phyloP scores from a whole-genome alignment of 2,113 vertebrate genomes.

The Heptranchias perlo region DNA sequence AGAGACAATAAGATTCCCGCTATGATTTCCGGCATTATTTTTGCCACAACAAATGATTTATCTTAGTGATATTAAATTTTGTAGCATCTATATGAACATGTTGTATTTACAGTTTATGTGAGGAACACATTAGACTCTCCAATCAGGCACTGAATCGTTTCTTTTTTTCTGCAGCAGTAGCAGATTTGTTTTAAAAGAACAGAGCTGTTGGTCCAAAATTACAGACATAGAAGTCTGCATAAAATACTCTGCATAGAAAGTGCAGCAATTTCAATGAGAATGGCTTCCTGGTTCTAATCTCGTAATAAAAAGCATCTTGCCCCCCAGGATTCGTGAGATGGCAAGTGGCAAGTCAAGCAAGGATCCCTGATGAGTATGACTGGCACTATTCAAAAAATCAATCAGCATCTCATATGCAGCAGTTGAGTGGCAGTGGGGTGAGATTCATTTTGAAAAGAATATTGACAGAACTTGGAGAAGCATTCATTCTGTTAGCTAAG shows the following conservation, averaged over 20 bases:
- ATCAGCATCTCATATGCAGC: constrained; percentile 40
- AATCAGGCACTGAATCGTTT: background rate
- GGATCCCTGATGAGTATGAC: constrained; percentile 41
- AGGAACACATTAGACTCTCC: background rate
- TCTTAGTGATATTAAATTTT: too few species aligned
- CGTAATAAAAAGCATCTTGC: constrained; percentile 40
- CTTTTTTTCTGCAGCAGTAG: background rate
- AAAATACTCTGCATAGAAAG: background rate
- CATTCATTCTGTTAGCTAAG: background rate
- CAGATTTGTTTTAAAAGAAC: background rate
- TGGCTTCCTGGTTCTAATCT: constrained; percentile 44
- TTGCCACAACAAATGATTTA: too few species aligned
- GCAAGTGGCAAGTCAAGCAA: constrained; percentile 43
- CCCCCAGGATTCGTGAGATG: constrained; percentile 45
- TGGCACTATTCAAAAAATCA: constrained; percentile 43
- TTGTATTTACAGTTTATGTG: background rate
- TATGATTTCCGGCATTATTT: too few species aligned
- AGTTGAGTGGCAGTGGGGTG: constrained; percentile 6
- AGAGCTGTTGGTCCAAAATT: background rate
- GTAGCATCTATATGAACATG: too few species aligned
- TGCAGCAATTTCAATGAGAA: constrained; percentile 40
- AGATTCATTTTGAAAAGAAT: background rate
- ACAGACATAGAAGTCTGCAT: background rate
- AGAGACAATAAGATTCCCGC: too few species aligned
- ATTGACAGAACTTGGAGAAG: constrained; percentile 24